Base-by-base conservation (phyloP, 2,888 invertebrate species). In the Agrochola lota region DNA sequence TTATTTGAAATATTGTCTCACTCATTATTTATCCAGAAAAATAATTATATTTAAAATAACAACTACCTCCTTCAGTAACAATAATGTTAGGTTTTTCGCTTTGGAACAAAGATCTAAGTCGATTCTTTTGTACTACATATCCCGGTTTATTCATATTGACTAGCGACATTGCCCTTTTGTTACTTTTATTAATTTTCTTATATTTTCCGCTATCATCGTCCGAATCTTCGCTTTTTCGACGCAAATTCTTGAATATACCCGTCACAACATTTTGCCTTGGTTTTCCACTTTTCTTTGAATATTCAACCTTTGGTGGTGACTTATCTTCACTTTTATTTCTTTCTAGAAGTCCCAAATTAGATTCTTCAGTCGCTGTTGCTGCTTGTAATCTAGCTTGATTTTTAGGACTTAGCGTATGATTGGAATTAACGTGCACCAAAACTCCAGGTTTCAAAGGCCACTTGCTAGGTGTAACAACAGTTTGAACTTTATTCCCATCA, bases 391-490 rank as follows among this genome's bases (percentile, higher is more conserved):
- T 92, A 7, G 95, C 94, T 91, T 96, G 96, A 87, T 97, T 97
- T 88, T 97, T 97, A 52, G 97, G 97, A 88, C 97, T 97, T 26
- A 97, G 91, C 88, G 98, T 98, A 93, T 98, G 98, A 93, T 98
- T 97, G 77, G 98, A 98, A 95, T 98, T 98, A 43, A 99, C 98
- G 93, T 99, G 99, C 70, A 99, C 98, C 91, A 99, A 97, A 74
- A 99, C 98, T 73, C 99, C 99, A 5, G 99, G 99, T 91, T 98
- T 98, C 80, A 99, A 95, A 15, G 99, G 99, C 99, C 99, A 99
- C 92, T 98, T 98, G 87, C 97, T 97, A 7, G 97, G 97, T 40
- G 98, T 97, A 43, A 93, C 93, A 57, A 94, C 93, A 81, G 93
- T 92, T 91, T 95, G 94, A 52, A 85, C 87, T 87, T 94, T 94